Percentiles rank a stretch among this genome's conserved stretches.
Evolutionary conservation across 2,113 vertebrate genomes (phyloP).

Genomic region (Zapornia atra): DNA sequence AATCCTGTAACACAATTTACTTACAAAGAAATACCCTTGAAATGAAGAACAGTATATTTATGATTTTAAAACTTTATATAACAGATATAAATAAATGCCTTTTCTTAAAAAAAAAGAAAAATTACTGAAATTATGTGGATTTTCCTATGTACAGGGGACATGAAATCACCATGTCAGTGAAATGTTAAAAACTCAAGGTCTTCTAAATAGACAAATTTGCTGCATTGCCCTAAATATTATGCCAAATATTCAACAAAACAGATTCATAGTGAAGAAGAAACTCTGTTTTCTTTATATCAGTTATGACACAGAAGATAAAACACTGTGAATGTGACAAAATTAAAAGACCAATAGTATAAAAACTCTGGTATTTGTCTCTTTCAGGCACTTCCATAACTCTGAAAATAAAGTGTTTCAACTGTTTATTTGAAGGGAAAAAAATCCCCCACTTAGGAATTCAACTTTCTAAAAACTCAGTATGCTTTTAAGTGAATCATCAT

Average conservation of each 20-base stretch:
- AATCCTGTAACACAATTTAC: conserved; percentile 17
- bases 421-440: not conserved
- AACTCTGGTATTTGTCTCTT: not conserved
- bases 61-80: conserved; percentile 30
- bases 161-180: not conserved
- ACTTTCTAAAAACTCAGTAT: not conserved
- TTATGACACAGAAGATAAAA: not conserved
- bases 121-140: not conserved
- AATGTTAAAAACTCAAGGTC: not conserved
- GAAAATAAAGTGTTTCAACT: not conserved
- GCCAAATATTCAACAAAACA: not conserved
- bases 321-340: not conserved
- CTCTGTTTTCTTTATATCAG: not conserved
- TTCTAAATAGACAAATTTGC: not conserved
- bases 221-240: not conserved
- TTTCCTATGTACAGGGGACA: not conserved
- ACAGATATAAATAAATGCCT: conserved; percentile 50
- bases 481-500: not conserved
- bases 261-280: not conserved
- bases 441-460: not conserved
- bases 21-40: not conserved
- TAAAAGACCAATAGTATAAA: not conserved
- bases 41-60: not conserved
- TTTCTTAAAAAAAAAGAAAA: not conserved
- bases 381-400: conserved; percentile 31